A percentile compares a stretch with the other conserved stretches of the same genome.
These are phyloP conservation scores for Lordiphosa andalusiaca DNA, from an alignment of 2,888 invertebrate genomes.

Conservation along the genomic window DNA sequence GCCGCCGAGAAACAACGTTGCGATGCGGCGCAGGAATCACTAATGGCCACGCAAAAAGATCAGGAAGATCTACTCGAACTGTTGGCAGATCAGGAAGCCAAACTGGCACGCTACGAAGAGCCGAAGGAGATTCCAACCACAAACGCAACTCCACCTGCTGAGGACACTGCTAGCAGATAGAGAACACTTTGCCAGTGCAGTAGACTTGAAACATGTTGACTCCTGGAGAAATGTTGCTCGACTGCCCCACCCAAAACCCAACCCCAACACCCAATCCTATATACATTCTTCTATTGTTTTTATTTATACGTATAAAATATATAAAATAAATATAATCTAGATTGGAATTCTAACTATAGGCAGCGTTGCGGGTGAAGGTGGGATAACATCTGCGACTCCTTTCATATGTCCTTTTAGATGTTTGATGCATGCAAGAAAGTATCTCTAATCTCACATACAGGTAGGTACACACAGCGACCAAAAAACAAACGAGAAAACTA, in stretches of 20 bases:
- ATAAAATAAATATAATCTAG: slow-evolving; percentile 17
- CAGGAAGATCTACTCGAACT: slow-evolving; percentile 96
- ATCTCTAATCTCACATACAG: too few relatives aligned
- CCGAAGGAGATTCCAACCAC: neutral
- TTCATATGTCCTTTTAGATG: too few relatives aligned
- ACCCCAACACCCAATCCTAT: neutral
- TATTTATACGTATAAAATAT: slow-evolving; percentile 9
- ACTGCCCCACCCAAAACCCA: slow-evolving; percentile 21
- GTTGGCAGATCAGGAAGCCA: slow-evolving; percentile 91
- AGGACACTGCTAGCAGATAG: slow-evolving; percentile 31
- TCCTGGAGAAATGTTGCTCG: slow-evolving; percentile 4
- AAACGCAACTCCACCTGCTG: neutral
- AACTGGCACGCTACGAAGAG: slow-evolving; percentile 85
- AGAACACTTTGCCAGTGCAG: neutral
- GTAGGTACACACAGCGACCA: too few relatives aligned
- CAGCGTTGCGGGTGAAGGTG: too few relatives aligned
- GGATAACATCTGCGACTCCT: too few relatives aligned
- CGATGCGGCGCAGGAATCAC: slow-evolving; percentile 79
- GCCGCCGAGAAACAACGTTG: slow-evolving; percentile 65
- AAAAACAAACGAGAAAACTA: too few relatives aligned
- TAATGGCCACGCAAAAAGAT: slow-evolving; percentile 88
- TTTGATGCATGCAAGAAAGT: too few relatives aligned
- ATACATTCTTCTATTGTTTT: slow-evolving; percentile 9
- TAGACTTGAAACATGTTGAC: neutral
- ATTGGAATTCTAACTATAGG: neutral